Base-by-base conservation (phyloP, 2,888 invertebrate genomes). In the Lagria hirta region DNA sequence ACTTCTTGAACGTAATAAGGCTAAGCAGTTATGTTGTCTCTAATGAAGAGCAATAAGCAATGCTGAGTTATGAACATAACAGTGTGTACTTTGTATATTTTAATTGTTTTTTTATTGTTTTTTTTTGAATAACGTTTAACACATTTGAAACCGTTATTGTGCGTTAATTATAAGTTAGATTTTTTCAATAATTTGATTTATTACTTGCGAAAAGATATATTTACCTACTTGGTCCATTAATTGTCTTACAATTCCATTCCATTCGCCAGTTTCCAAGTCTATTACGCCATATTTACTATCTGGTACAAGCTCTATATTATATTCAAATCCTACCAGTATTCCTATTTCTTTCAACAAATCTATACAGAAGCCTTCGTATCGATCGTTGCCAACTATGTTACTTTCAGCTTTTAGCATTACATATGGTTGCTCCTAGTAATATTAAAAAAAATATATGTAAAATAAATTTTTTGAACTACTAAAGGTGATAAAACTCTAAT, bases 301-400 rank as follows among this genome's bases (percentile, higher is more conserved):
- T 10, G 78, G 81, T 48, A 78, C 81, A 58, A 77, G 73, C 64
- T 81, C 78, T 54, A 85, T 80, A 54, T 76, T 75, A 69, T 83
- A 84, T 64, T 81, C 77, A 71, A 84, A 83, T 46, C 82, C 82
- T 52, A 82, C 80, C 74, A 79, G 78, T 47, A 70, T 70, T 45
- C 82, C 79, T 57, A 84, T 78, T 60, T 77, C 76, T 66, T 76
- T 75, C 58, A 84, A 74, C 57, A 86, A 72, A 71, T 86, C 85
- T 60, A 85, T 83, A 72, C 84, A 84, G 73, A 84, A 85, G 52
- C 86, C 86, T 65, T 84, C 82, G 71, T 80, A 85, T 52, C 79
- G 77, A 43, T 77, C 77, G 68, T 83, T 83, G 29, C 80, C 81
- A 43, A 73, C 75, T 55, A 76, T 69, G 66, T 78, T 77, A 52